A percentile compares a stretch with the other conserved stretches of the same genome.
Evolutionary conservation across 2,888 invertebrate species (phyloP).

Genomic region (Candidula unifasciata): DNA sequence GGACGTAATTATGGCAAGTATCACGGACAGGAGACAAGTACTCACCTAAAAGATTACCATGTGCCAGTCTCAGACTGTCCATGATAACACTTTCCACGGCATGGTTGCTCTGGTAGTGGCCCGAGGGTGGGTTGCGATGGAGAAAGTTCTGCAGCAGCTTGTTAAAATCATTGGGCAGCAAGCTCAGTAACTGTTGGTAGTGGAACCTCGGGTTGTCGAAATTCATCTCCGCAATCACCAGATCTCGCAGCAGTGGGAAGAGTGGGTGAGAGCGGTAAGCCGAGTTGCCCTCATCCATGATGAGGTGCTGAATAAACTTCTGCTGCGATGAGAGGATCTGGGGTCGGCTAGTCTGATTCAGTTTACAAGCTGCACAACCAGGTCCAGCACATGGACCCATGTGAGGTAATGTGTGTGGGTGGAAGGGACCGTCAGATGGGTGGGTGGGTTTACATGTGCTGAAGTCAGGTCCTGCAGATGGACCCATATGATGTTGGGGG

Average conservation of each 20-base stretch:
- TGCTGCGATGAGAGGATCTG: constrained; percentile 73
- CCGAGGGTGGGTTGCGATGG: constrained; percentile 73
- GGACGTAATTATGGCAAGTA: too few species aligned
- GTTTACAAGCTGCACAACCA: constrained; percentile 69
- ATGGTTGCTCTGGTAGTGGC: constrained; percentile 73
- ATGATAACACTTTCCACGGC: constrained; percentile 77
- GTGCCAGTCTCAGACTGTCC: constrained; percentile 76
- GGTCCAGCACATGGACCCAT: constrained; percentile 57
- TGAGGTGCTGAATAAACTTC: constrained; percentile 75
- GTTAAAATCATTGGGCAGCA: constrained; percentile 76
- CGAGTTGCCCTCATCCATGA: constrained; percentile 72
- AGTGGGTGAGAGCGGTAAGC: constrained; percentile 77
- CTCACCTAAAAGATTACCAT: constrained; percentile 76
- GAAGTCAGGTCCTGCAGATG: constrained; percentile 38
- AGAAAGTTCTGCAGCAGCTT: constrained; percentile 76
- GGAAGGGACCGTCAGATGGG: neutral
- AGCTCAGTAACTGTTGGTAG: constrained; percentile 75
- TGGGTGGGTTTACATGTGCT: constrained; percentile 34
- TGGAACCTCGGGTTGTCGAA: constrained; percentile 76
- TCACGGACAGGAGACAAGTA: constrained; percentile 2
- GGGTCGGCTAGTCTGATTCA: constrained; percentile 62
- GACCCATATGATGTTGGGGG: constrained; percentile 30
- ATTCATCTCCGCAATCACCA: constrained; percentile 78
- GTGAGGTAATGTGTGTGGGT: constrained; percentile 47
- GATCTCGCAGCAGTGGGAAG: constrained; percentile 76